phyloP scores from a whole-genome alignment of 2,888 invertebrate genomes.

The Rhagophthalmus giganteus region DNA sequence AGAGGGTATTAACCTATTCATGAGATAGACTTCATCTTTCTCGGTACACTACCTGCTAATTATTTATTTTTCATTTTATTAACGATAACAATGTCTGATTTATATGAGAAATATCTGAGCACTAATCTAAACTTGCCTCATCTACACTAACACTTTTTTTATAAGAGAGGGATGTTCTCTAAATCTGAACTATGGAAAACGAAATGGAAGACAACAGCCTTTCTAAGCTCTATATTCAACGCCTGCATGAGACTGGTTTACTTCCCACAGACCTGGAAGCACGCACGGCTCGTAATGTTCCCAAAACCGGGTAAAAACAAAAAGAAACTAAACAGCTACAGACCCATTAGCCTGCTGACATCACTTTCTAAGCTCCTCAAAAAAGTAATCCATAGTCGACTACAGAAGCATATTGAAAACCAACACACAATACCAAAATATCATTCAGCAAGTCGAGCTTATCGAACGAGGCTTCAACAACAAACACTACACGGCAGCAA shows the following conservation, averaged over 20 bases:
- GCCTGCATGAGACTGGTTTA: not conserved
- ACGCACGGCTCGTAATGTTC: not conserved
- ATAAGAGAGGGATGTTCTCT: too few relatives aligned
- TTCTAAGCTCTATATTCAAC: slow-evolving; percentile 1
- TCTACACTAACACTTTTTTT: too few relatives aligned
- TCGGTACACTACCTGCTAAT: too few relatives aligned
- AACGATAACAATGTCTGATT: too few relatives aligned
- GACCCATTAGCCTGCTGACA: too few relatives aligned
- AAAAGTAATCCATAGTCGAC: slow-evolving; percentile 5
- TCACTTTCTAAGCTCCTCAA: slow-evolving; percentile 3
- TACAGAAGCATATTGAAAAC: slow-evolving; percentile 1
- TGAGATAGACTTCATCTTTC: too few relatives aligned
- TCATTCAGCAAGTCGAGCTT: slow-evolving; percentile 1
- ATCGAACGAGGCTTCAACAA: slow-evolving; percentile 2
- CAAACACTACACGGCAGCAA: slow-evolving; percentile 1
- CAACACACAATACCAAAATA: slow-evolving; percentile 2
- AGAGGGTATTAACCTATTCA: too few relatives aligned
- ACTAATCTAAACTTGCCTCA: too few relatives aligned
- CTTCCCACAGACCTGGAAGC: slow-evolving; percentile 1
- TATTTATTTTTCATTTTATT: too few relatives aligned
- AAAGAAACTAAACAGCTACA: slow-evolving; percentile 2
- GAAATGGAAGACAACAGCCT: not conserved
- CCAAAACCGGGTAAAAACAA: slow-evolving; percentile 3
- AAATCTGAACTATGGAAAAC: too few relatives aligned
- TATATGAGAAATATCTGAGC: too few relatives aligned